These are phyloP conservation scores for Helogale parvula DNA, from an alignment of 2,113 vertebrate genomes.

Conservation along the genomic window DNA sequence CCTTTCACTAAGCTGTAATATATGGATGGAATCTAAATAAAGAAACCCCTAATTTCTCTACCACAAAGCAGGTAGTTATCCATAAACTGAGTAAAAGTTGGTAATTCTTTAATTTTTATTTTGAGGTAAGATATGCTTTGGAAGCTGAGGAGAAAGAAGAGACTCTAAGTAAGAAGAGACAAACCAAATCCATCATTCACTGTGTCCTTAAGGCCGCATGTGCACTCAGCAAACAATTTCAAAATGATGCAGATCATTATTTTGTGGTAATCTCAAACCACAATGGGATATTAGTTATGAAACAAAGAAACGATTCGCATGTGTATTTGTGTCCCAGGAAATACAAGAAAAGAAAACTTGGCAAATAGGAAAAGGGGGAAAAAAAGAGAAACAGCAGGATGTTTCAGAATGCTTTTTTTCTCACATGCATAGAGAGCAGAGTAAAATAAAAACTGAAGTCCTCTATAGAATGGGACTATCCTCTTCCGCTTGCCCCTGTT, in stretches of 20 bases:
- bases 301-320: slow-evolving; percentile 11
- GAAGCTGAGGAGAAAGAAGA: neutral
- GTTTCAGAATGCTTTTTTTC: neutral
- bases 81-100: neutral
- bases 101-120: slow-evolving; percentile 1
- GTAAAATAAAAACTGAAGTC: slow-evolving; percentile 17
- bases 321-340: neutral
- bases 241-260: slow-evolving; percentile 32
- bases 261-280: slow-evolving; percentile 46
- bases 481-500: neutral
- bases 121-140: neutral
- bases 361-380: neutral
- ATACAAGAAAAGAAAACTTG: neutral
- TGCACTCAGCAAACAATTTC: slow-evolving; percentile 19
- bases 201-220: neutral
- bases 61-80: neutral
- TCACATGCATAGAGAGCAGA: neutral
- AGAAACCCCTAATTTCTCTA: neutral
- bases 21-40: neutral
- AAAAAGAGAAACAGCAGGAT: neutral
- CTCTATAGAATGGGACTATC: neutral
- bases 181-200: neutral
- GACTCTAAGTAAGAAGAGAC: neutral
- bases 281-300: slow-evolving; percentile 44
- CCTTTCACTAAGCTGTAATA: neutral